Percentiles rank a stretch among this genome's conserved stretches.
phyloP scores from a whole-genome alignment of 2,113 vertebrate species.

The Odocoileus virginianus region DNA sequence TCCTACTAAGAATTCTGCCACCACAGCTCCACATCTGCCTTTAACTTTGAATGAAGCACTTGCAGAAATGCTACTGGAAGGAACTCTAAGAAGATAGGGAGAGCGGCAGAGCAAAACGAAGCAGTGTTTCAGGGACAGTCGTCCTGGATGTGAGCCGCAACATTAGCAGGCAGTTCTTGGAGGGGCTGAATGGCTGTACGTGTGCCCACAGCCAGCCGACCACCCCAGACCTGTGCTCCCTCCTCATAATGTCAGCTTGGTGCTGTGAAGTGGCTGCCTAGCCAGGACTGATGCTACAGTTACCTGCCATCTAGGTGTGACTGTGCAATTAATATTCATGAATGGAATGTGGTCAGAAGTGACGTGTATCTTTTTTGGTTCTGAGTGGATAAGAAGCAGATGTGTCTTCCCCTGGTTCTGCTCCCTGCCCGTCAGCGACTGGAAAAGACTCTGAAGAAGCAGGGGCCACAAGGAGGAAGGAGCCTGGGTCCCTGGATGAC shows the following conservation, averaged over 20 bases:
- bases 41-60: not conserved
- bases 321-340: not conserved
- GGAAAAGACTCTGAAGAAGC: not conserved
- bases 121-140: not conserved
- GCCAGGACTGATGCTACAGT: not conserved
- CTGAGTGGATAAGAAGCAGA: not conserved
- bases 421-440: not conserved
- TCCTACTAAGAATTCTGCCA: not conserved
- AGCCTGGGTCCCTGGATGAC: not conserved
- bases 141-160: not conserved
- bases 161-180: not conserved
- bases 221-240: not conserved
- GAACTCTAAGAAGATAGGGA: not conserved
- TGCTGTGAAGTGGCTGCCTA: not conserved
- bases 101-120: not conserved
- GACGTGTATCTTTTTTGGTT: not conserved
- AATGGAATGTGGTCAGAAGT: not conserved
- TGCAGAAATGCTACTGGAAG: not conserved
- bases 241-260: not conserved
- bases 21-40: not conserved
- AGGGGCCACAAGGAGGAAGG: not conserved
- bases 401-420: not conserved
- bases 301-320: not conserved
- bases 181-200: not conserved
- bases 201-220: not conserved